These are phyloP conservation scores for Trichogramma pretiosum DNA, from an alignment of 1,140 invertebrate species.

Conservation along the genomic window DNA sequence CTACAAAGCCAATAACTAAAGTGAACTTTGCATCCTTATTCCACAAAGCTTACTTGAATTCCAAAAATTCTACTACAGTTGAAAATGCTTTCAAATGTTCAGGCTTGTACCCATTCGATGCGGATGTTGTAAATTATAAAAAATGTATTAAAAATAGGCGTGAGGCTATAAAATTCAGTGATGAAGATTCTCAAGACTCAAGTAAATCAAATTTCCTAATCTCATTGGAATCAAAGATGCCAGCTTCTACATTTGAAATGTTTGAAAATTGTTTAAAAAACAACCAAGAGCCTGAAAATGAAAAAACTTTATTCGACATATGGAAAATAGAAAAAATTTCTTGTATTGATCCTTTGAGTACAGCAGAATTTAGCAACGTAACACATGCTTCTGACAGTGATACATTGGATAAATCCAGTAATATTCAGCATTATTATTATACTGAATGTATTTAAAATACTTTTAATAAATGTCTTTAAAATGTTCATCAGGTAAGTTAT, in stretches of 20 bases:
- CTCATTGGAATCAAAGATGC: neutral
- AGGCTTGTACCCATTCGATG: neutral
- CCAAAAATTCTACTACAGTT: neutral
- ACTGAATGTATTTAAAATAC: too few species aligned
- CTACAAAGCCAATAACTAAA: conserved; percentile 27
- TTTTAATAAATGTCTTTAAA: too few species aligned
- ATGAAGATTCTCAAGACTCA: too few species aligned
- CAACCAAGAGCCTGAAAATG: too few species aligned
- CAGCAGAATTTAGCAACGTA: too few species aligned
- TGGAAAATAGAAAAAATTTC: neutral
- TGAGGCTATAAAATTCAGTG: neutral
- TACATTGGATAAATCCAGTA: too few species aligned
- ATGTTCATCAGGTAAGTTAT: too few species aligned
- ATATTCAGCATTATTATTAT: too few species aligned
- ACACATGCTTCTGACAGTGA: too few species aligned
- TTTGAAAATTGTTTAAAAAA: too few species aligned
- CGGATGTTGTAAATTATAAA: neutral
- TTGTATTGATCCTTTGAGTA: too few species aligned
- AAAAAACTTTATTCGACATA: neutral
- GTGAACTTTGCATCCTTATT: conserved; percentile 24
- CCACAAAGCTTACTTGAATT: neutral
- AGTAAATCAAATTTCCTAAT: neutral
- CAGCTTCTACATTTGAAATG: neutral
- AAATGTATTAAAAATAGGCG: neutral
- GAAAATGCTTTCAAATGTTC: neutral